A percentile compares a stretch with the other conserved stretches of the same genome.
phyloP scores from a whole-genome alignment of 23 tunicate genomes.

The Corella eumyota region DNA sequence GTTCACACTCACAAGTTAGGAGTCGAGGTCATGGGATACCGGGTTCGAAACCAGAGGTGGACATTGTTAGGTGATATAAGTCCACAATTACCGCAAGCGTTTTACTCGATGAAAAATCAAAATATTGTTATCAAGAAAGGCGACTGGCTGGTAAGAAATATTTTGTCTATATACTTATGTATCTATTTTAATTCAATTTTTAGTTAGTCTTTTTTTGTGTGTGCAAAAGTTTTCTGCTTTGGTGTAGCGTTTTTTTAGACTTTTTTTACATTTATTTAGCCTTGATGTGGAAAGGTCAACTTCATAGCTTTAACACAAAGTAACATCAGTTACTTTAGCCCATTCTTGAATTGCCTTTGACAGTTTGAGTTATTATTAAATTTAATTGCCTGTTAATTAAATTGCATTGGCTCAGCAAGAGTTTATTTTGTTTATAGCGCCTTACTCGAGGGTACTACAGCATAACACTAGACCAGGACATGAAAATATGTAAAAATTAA shows the following conservation, averaged over 20 bases:
- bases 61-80: constrained; percentile 24
- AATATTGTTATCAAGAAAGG: constrained; percentile 17
- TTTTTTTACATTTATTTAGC: background rate
- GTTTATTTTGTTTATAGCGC: background rate
- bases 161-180: no score
- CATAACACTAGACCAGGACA: no score
- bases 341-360: no score
- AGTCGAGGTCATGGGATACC: constrained; percentile 12
- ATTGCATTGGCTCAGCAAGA: background rate
- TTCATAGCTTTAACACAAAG: no score
- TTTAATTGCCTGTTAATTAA: background rate
- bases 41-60: constrained; percentile 26
- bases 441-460: background rate
- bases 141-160: constrained; percentile 29
- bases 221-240: no score
- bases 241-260: no score
- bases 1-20: constrained; percentile 44
- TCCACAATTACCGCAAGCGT: constrained; percentile 43
- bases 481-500: no score
- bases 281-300: background rate
- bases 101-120: constrained; percentile 24
- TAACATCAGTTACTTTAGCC: no score
- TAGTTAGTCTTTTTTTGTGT: no score
- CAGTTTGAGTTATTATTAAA: no score
- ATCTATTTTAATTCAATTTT: no score